Evolutionary conservation across 92 coral and sea anemone genomes (phyloP), one percentile per base, ranked within the genome.

Genomic region (Phenganax subtilis): DNA sequence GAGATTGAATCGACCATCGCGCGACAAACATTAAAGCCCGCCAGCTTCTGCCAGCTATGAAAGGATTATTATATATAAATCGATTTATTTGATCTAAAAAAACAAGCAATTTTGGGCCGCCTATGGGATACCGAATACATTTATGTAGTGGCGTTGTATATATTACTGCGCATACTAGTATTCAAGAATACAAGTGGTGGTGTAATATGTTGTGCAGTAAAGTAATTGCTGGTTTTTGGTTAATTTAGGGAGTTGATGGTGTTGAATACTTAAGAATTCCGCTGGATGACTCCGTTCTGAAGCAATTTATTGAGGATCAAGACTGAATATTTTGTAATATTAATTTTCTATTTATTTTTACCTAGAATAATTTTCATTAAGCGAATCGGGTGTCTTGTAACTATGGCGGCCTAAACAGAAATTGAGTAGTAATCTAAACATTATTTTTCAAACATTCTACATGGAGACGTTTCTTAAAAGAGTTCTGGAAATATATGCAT

Each of bases 281-380:
- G 16, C 84, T 91, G 73, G 98, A 94, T 58, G 86, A 86, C 44
- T 80, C 91, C 51, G 92, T 93, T 58, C 82, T 94, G 12, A 84
- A 90, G 83, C 97, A 94, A 80, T 94, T 94, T 84, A 62, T 92
- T 16, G 98, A 94, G 68, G 97, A 93, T 66, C 97, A 90, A 75
- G 89, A 88, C 67, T 79, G 16, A 51, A 53, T 0, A 51, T 62
- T 52, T 12, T 79, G 10, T 47, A 65, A 11, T 77, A 62, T 52
- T 63, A 15, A 52, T 37, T 2, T 66, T 27, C 47, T 68, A 68
- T 68, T 68, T 68, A 68, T 68, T 28, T 30, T 29, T 68, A 53
- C 28, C 73, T 14, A 59, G 16, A 37, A 37, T 11, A 1, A 8
- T 2, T 67, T 16, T 67, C 12, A 16, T 37, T 27, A 16, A 8